phyloP scores from a whole-genome alignment of 2,113 vertebrate genomes.

The Coturnix japonica region DNA sequence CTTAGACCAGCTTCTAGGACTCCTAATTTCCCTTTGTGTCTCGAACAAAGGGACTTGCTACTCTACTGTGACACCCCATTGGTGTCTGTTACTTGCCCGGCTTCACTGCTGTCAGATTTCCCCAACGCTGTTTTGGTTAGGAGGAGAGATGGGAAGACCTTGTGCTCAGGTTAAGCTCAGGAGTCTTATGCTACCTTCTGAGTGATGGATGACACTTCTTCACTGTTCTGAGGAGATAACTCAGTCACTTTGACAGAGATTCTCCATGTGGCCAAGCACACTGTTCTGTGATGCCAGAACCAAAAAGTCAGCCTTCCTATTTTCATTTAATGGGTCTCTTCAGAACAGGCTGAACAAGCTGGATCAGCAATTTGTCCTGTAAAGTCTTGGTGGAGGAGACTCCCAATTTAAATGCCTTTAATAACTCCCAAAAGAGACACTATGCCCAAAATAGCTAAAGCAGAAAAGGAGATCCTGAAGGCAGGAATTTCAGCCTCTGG shows the following conservation, averaged over 20 bases:
- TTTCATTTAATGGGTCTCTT: not conserved
- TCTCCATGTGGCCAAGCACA: not conserved
- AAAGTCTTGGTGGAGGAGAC: not conserved
- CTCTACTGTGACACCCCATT: too few species aligned
- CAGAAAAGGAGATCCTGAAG: not conserved
- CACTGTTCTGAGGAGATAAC: not conserved
- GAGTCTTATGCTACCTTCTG: not conserved
- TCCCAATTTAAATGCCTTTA: not conserved
- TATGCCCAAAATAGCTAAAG: not conserved
- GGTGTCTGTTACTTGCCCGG: not conserved
- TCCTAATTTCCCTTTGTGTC: not conserved
- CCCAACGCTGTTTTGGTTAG: rapidly evolving
- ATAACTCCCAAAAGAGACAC: not conserved
- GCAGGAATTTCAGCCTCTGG: not conserved
- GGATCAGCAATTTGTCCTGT: not conserved
- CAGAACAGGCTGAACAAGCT: not conserved
- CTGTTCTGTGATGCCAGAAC: rapidly evolving
- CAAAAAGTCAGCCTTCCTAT: not conserved
- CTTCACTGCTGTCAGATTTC: not conserved
- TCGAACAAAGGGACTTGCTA: not conserved
- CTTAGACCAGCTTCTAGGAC: not conserved
- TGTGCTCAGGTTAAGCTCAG: rapidly evolving
- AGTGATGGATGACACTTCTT: not conserved
- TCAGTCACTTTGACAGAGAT: not conserved
- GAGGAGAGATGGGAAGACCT: not conserved